These are phyloP conservation scores for Actinopyga echinites DNA, from an alignment of 53 echinoderm and acorn worm species.

Conservation along the genomic window DNA sequence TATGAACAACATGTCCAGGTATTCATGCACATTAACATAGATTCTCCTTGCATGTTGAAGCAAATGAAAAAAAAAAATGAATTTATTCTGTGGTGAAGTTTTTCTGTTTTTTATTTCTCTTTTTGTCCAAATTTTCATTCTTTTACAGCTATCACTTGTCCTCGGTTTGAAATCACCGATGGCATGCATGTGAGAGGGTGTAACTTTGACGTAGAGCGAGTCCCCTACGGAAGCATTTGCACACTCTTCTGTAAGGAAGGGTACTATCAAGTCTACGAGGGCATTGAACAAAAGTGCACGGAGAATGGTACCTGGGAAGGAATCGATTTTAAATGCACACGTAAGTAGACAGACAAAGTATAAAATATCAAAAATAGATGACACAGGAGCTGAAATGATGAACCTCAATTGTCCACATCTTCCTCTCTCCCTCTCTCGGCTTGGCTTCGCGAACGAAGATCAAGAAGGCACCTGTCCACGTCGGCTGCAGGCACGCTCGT, in stretches of 20 bases:
- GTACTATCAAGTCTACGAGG: constrained; percentile 12
- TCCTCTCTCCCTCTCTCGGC: too few relatives aligned
- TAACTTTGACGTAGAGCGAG: constrained; percentile 36
- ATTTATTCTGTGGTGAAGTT: too few relatives aligned
- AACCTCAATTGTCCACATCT: too few relatives aligned
- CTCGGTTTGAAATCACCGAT: neutral
- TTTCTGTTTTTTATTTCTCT: neutral
- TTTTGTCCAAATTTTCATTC: neutral
- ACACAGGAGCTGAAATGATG: too few relatives aligned
- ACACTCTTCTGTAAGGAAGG: constrained; percentile 56
- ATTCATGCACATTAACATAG: too few relatives aligned
- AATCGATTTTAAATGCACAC: neutral
- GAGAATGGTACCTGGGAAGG: constrained; percentile 23
- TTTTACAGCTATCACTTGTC: constrained; percentile 27
- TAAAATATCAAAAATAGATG: too few relatives aligned
- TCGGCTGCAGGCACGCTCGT: too few relatives aligned
- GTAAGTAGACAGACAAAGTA: constrained; percentile 23
- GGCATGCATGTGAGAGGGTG: constrained; percentile 18
- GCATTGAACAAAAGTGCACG: neutral
- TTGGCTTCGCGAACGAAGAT: too few relatives aligned
- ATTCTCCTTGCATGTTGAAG: too few relatives aligned
- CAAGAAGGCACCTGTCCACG: too few relatives aligned
- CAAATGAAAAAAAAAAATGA: too few relatives aligned
- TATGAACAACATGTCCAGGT: too few relatives aligned
- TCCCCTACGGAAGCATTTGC: constrained; percentile 44